Conservation (phyloP, 2,888 invertebrate species). For the Acanthoscelides obtectus region DNA sequence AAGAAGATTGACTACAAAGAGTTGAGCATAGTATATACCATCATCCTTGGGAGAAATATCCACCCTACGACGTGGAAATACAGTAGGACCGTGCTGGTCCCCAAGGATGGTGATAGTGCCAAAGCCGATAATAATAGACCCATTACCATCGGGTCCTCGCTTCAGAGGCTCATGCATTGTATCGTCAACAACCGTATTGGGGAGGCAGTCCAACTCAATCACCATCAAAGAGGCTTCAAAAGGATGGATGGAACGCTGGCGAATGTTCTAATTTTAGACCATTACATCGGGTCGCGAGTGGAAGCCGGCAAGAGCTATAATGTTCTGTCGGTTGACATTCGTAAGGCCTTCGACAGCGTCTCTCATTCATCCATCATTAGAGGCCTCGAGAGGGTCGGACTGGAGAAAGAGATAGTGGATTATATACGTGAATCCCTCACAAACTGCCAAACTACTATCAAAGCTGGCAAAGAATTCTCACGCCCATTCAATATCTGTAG, state of each 20-base stretch:
- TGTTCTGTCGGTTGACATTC: slow-evolving; percentile 19
- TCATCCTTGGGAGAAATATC: slow-evolving; percentile 1
- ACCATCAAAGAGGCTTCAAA: slow-evolving; percentile 33
- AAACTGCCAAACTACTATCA: slow-evolving; percentile 12
- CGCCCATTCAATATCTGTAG: slow-evolving; percentile 20
- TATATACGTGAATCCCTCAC: slow-evolving; percentile 4
- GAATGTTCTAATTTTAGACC: slow-evolving; percentile 34
- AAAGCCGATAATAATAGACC: slow-evolving; percentile 30
- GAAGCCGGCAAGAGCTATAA: not conserved
- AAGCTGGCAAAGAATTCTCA: slow-evolving; percentile 4
- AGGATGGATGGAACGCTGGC: slow-evolving; percentile 40
- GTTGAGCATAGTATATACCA: not conserved
- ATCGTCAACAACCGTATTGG: slow-evolving; percentile 19
- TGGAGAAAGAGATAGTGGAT: slow-evolving; percentile 1
- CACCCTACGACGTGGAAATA: slow-evolving; percentile 1
- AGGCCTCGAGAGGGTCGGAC: slow-evolving; percentile 14
- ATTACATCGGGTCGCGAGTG: slow-evolving; percentile 12
- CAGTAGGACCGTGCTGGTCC: slow-evolving; percentile 7
- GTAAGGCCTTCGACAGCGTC: slow-evolving; percentile 26
- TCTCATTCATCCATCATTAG: slow-evolving; percentile 17
- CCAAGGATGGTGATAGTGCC: slow-evolving; percentile 3
- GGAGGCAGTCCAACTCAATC: slow-evolving; percentile 12
- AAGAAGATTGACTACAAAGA: not conserved
- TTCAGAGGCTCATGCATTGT: slow-evolving; percentile 28
- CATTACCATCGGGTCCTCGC: slow-evolving; percentile 29